These are phyloP conservation scores for Cosmia trapezina DNA, from an alignment of 2,888 invertebrate species.

Conservation along the genomic window DNA sequence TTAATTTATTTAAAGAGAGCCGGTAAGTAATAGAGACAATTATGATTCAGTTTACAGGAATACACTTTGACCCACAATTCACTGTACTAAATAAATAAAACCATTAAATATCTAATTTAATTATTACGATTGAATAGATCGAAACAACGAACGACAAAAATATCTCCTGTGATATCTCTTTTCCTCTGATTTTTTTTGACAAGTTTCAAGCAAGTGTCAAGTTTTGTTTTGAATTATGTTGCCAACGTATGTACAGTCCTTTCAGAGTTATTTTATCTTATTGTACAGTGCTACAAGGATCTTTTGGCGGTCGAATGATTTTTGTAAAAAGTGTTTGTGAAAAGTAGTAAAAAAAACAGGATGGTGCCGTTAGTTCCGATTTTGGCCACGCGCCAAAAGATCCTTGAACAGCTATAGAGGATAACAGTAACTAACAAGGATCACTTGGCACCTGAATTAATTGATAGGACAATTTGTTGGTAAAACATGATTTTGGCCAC, in stretches of 20 bases:
- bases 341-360: too few relatives aligned
- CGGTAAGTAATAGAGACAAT: neutral
- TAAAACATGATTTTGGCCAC: too few relatives aligned
- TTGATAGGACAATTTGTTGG: too few relatives aligned
- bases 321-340: too few relatives aligned
- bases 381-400: too few relatives aligned
- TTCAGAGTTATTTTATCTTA: too few relatives aligned
- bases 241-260: constrained; percentile 14
- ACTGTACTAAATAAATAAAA: constrained; percentile 20
- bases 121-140: constrained; percentile 21
- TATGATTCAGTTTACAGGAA: neutral
- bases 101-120: constrained; percentile 5
- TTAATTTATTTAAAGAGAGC: constrained; percentile 13
- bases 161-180: neutral
- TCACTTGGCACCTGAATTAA: neutral
- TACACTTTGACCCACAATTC: constrained; percentile 24
- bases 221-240: constrained; percentile 20
- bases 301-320: neutral
- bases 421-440: too few relatives aligned
- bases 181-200: constrained; percentile 23
- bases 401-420: too few relatives aligned
- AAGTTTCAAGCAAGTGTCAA: neutral
- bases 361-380: neutral
- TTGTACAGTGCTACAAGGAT: neutral
- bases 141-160: constrained; percentile 31